Percentiles rank a stretch among this genome's conserved stretches.
Conservation (phyloP, 2,888 invertebrate species). For the Nomada flava region DNA sequence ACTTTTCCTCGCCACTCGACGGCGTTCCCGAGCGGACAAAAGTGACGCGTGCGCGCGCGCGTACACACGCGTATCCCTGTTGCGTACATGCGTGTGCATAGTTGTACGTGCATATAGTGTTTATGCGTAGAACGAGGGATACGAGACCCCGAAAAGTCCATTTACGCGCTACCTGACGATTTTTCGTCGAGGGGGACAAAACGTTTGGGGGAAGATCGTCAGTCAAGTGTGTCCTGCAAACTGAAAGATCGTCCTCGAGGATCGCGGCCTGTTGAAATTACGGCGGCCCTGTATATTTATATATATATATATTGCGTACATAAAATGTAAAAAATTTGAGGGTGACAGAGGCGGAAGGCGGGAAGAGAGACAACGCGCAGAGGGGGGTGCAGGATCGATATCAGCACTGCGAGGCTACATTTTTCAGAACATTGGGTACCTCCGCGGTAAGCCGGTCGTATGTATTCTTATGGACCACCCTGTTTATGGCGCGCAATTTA, state of each 20-base stretch:
- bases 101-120: too few relatives aligned
- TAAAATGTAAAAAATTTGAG: not conserved
- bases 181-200: conserved; percentile 52
- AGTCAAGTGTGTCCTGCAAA: too few relatives aligned
- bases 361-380: conserved; percentile 26
- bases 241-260: too few relatives aligned
- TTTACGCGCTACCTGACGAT: conserved; percentile 65
- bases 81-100: not conserved
- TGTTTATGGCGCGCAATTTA: conserved; percentile 84
- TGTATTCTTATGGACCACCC: conserved; percentile 83
- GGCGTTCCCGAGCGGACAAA: conserved; percentile 55
- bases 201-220: not conserved
- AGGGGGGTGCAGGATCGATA: conserved; percentile 70
- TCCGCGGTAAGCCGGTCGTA: conserved; percentile 80
- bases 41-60: conserved; percentile 40
- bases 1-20: conserved; percentile 54
- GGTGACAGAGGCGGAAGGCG: conserved; percentile 24
- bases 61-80: not conserved
- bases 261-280: conserved; percentile 5
- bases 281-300: too few relatives aligned
- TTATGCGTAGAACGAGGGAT: not conserved
- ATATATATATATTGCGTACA: too few relatives aligned
- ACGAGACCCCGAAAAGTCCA: conserved; percentile 48
- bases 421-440: conserved; percentile 77
- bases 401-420: conserved; percentile 73